Percentiles rank a stretch among this genome's conserved stretches.
These are phyloP conservation scores for Rhabdornis inornatus DNA, from an alignment of 2,113 vertebrate genomes.

Conservation along the genomic window DNA sequence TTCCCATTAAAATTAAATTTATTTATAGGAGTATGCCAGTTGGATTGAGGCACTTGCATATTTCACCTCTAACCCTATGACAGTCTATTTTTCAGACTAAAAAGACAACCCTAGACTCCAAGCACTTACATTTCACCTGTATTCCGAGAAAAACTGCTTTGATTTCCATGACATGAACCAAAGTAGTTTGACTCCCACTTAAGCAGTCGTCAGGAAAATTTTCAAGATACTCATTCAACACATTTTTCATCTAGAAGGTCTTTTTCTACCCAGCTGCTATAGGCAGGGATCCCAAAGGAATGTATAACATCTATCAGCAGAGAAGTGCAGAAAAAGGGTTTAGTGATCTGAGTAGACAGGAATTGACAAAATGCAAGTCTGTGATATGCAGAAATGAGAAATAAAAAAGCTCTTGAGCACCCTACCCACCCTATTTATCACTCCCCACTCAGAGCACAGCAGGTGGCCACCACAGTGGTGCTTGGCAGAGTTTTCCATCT, in stretches of 20 bases:
- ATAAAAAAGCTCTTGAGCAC: background rate
- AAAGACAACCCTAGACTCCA: background rate
- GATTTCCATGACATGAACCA: background rate
- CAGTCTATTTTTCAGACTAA: background rate
- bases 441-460: background rate
- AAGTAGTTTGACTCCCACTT: constrained; percentile 8
- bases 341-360: background rate
- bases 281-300: background rate
- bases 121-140: background rate
- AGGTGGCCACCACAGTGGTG: background rate
- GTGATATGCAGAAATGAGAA: background rate
- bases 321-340: background rate
- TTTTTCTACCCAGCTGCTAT: background rate
- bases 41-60: background rate
- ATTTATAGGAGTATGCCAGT: background rate
- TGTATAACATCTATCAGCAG: background rate
- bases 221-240: background rate
- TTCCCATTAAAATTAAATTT: constrained; percentile 28
- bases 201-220: constrained; percentile 2
- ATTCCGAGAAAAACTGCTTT: background rate
- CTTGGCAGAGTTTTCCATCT: background rate
- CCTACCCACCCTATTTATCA: background rate
- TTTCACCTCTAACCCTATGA: constrained; percentile 12
- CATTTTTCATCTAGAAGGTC: constrained; percentile 22
- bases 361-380: background rate